Percentiles rank a stretch among this genome's conserved stretches.
Evolutionary conservation across 2,113 vertebrate species (phyloP).

Genomic region (Microcebus tavaratra): DNA sequence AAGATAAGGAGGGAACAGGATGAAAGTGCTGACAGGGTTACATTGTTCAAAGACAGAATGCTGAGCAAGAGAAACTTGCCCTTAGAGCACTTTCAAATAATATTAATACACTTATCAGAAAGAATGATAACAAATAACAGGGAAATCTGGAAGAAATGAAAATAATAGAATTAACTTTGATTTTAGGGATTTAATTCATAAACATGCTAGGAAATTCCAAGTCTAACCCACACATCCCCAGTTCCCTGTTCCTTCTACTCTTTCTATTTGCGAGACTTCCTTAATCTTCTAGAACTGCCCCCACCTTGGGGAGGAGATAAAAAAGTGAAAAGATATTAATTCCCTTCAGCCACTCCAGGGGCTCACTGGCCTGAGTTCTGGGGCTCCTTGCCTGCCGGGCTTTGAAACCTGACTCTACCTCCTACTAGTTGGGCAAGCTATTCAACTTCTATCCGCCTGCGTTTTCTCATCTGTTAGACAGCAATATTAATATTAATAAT

Average conservation of each 20-base stretch:
- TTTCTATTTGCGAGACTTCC: neutral
- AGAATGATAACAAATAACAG: neutral
- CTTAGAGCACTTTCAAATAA: neutral
- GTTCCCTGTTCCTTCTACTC: neutral
- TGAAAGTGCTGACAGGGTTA: neutral
- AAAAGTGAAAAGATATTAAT: neutral
- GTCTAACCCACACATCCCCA: neutral
- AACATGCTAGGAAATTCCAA: neutral
- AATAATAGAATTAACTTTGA: neutral
- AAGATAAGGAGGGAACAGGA: slow-evolving; percentile 9
- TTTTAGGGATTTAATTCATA: neutral
- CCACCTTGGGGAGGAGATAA: neutral
- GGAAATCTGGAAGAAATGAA: slow-evolving; percentile 11
- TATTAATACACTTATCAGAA: neutral
- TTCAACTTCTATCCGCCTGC: neutral
- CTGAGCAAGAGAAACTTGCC: neutral
- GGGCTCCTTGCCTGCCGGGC: neutral
- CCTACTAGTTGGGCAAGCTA: neutral
- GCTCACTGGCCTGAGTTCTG: accelerated
- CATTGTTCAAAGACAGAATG: neutral
- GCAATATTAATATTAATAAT: neutral
- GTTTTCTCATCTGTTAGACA: neutral
- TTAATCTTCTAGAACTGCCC: neutral
- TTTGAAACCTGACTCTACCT: neutral
- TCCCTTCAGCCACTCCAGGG: neutral